Base-by-base conservation (phyloP, 2,113 vertebrate species). In the Melanotaenia duboulayi region DNA sequence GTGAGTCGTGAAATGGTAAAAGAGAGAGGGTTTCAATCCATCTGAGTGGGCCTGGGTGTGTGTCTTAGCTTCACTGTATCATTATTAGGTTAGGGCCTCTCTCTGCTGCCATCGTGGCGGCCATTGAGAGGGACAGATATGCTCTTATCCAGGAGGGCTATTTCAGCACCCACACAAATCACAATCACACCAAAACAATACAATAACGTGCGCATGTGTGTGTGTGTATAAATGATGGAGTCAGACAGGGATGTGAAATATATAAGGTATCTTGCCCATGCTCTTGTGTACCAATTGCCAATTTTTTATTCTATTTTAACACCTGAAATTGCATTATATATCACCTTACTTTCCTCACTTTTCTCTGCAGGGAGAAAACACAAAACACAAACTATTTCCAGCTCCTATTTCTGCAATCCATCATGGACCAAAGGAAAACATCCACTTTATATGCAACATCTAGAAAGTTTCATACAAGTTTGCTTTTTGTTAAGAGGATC, bases 81-180 rank as follows among this genome's bases (percentile, higher is more conserved):
- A 87, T 91, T 81, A 91, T 92, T 91, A 73, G 87, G 88, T 91
- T 91, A 91, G 78, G 66, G 74, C 78, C 78, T 88, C 83, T 89
- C 78, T 82, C 71, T 84, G 89, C 81, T 73, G 87, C 89, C 83
- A 85, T 74, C 20, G 72, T 67, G 84, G 85, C 67, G 80, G 77
- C 84, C 87, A 84, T 87, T 82, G 71, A 87, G 88, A 69, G 84
- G 82, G 85, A 89, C 83, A 83, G 87, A 91, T 88, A 89, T 64
- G 87, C 87, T 91, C 84, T 91, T 89, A 90, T 90, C 88, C 84
- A 62, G 59, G 80, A 76, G 74, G 78, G 82, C 81, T 87, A 88
- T 90, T 89, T 91, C 85, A 85, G 83, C 84, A 79, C 83, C 83
- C 75, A 82, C 82, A 90, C 87, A 82, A 88, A 86, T 88, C 84